These are phyloP conservation scores for Drosophila diplacantha DNA, from an alignment of 2,888 invertebrate genomes.

Conservation along the genomic window DNA sequence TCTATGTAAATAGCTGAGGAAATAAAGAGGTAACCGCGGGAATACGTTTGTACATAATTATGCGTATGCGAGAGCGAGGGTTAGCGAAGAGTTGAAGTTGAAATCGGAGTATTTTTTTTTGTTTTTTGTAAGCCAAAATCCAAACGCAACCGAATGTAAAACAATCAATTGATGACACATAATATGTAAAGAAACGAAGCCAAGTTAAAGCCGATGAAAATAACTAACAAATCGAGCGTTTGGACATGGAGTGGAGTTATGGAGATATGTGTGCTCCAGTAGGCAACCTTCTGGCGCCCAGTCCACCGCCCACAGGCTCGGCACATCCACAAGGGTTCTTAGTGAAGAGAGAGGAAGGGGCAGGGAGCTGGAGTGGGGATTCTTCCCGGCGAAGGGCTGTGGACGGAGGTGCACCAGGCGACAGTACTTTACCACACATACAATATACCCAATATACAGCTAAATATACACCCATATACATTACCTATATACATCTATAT, in stretches of 20 bases:
- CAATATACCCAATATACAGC: constrained; percentile 39
- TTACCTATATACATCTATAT: constrained; percentile 35
- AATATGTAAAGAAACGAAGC: constrained; percentile 36
- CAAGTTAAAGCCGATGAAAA: constrained; percentile 4
- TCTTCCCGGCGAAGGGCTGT: background rate
- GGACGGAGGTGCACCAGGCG: constrained; percentile 25
- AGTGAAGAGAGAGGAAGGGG: background rate
- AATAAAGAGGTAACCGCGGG: constrained; percentile 5
- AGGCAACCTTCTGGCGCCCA: background rate
- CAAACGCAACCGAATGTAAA: constrained; percentile 64
- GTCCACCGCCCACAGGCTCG: background rate
- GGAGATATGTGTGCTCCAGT: constrained; percentile 6
- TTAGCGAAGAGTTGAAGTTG: constrained; percentile 1
- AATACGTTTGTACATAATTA: constrained; percentile 35
- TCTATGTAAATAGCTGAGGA: constrained; percentile 27
- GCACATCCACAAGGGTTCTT: background rate
- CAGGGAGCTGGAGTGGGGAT: background rate
- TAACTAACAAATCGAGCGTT: constrained; percentile 21
- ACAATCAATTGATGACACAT: constrained; percentile 68
- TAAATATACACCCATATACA: constrained; percentile 40
- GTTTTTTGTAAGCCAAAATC: constrained; percentile 32
- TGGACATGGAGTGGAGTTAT: constrained; percentile 5
- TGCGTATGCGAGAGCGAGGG: constrained; percentile 20
- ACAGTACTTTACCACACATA: constrained; percentile 39
- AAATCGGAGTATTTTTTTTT: background rate